Evolutionary conservation across 2,113 vertebrate genomes (phyloP), one percentile per base, ranked within the genome.

Genomic region (Spilogale gracilis): DNA sequence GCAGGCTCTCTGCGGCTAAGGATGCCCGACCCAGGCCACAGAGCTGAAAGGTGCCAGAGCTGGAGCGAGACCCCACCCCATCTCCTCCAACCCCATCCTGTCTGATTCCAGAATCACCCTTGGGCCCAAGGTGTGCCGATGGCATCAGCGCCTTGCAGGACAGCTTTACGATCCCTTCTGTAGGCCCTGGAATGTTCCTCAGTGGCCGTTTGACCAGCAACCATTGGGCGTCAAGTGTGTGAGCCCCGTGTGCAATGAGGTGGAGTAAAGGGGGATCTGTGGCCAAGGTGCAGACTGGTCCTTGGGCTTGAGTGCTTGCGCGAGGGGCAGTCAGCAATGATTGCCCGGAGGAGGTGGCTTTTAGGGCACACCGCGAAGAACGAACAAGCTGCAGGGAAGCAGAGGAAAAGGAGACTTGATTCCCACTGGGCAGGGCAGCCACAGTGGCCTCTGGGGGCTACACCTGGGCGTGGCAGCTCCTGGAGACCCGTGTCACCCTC

Each of bases 281-380:
- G 0, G 9, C 5, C 6, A 5, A 25, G 54, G 73, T 32, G 10
- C 8, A 54, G 69, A 11, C 23, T 6, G 21, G 17, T 1, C 61
- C 60, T 12, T 1, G 16, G 67, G 54, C 30, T 56, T 43, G 32
- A 14, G 5, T 7, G 67, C 71, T n/a, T 48, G 20, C n/a, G 54
- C 2, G 17, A 76, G 69, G 20, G 8, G 13, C 52, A 56, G 63
- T 74, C 81, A 71, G 20, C 43, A 43, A 5, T 1, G 38, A 38
- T 65, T 90, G 89, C 85, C 95, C 78, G 54, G 21, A 60, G 89
- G 58, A 71, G 52, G 81, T 12, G 25, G 21, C 20, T 8, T 54
- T 20, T 8, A 5, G 12, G 4, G 6, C 73, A 32, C 12, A 10
- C 52, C 23, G 4, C 7, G 16, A 74, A 30, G 58, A 58, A 12